Evolutionary conservation across 2,113 vertebrate genomes (phyloP).

Genomic region (Clarias gariepinus): DNA sequence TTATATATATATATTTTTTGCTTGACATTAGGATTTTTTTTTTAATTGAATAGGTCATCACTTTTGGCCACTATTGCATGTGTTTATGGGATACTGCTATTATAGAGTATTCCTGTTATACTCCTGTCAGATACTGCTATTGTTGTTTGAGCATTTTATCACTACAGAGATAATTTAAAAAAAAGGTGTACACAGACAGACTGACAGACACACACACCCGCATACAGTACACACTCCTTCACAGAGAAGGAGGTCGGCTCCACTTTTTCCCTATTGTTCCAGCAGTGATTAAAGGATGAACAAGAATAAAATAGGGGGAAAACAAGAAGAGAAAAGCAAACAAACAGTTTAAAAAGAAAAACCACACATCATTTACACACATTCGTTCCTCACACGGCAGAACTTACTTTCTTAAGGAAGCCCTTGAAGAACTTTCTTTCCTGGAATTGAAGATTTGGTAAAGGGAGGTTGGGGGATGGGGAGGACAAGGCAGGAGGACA

Average conservation of each 20-base stretch:
- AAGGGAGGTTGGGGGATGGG: conserved; percentile 72
- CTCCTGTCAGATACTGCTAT: not conserved
- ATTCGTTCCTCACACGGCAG: conserved; percentile 64
- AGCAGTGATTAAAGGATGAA: conserved; percentile 29
- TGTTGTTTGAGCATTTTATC: not conserved
- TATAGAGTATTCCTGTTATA: no score
- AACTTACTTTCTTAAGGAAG: conserved; percentile 99
- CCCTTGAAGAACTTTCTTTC: conserved; percentile 99
- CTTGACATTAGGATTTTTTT: no score
- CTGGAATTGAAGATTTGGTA: conserved; percentile 87
- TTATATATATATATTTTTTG: no score
- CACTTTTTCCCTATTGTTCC: conserved; percentile 27
- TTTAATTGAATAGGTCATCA: no score
- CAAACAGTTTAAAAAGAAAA: conserved; percentile 40
- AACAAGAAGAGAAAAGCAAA: not conserved
- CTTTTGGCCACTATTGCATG: no score
- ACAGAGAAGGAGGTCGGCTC: not conserved
- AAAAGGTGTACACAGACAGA: conserved; percentile 41
- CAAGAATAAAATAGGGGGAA: not conserved
- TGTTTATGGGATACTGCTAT: no score
- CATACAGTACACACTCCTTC: not conserved
- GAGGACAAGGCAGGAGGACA: conserved; percentile 93
- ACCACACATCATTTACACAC: conserved; percentile 49
- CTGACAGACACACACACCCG: not conserved
- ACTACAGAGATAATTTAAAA: not conserved